Evolutionary conservation across 2,888 invertebrate species (phyloP), one percentile per base, ranked within the genome.

Genomic region (Clunio marinus): DNA sequence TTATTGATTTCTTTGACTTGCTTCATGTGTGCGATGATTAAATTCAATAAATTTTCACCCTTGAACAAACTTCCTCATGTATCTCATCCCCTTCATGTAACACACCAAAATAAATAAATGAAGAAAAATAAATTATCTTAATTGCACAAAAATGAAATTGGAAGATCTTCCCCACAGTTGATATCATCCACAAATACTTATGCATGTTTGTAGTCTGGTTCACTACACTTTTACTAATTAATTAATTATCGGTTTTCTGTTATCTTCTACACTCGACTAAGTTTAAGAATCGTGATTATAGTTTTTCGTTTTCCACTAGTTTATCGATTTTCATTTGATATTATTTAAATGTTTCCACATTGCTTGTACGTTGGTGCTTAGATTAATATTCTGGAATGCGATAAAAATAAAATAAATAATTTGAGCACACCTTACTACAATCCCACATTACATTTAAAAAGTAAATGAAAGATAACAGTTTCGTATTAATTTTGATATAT

Each of bases 191-290:
- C n/a, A 41, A 41, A 41, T n/a, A 32, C 10, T 32, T 32, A 4
- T 7, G 32, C 10, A 10, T 32, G 32, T 32, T 32, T 10, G 32
- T 32, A 20, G 20, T 17, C 20, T 20, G 17, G 15, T n/a, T 17
- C 20, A 20, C 3, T 20, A 51, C 45, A 46, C 27, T 45, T 63
- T n/a, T 63, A 46, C 63, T 63, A 63, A 63, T 63, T 63, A 63
- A 63, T 63, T 63, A 63, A 63, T 63, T 63, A 63, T 63, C 41
- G 63, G 62, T 62, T 62, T 60, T 60, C 22, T 24, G n/a, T 20
- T 63, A 15, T 63, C 22, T 63, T 45, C 45, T 63, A 63, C 63
- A 45, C 45, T 45, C 63, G 63, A 63, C 45, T 45, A 46, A 24
- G 17, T 46, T 27, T 24, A 24, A 27, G 28, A 27, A 63, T 63